Evolutionary conservation across 2,888 invertebrate genomes (phyloP), one percentile per base, ranked within the genome.

Genomic region (Hirtodrosophila duncani): DNA sequence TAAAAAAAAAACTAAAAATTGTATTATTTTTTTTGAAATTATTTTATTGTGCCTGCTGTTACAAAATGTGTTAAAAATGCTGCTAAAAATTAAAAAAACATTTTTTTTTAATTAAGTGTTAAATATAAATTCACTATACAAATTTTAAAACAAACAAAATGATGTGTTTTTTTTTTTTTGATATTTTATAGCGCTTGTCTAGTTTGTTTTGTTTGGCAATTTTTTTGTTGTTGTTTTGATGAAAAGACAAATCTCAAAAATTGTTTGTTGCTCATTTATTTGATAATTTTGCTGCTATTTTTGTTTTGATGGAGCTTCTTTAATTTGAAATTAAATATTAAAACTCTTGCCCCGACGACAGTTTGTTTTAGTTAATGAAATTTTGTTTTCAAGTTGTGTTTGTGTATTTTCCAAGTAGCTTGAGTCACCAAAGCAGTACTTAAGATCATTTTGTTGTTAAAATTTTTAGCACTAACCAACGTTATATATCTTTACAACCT

Each of bases 41-140:
- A 24, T 49, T 29, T 42, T 34, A 18, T 36, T 60, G 55, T 64
- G 63, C 56, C 42, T 66, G 67, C 48, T 36, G 51, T 44, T 71
- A 59, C 46, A 52, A 36, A 29, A 21, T 20, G 48, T 63, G 63
- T 50, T 38, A 34, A 31, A 17, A 39, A 21, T 34, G n/a, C 24
- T 37, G 20, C 16, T 10, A 11, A 13, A 27, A 33, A 14, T 14
- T 10, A 33, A 38, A 34, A 18, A 41, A 8, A 46, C 43, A 65
- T 36, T 20, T 36, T 55, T 52, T 52, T 44, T 55, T 55, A 45
- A 52, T 52, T n/a, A 16, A 52, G 57, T 53, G 53, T 36, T 53
- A n/a, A n/a, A n/a, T n/a, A n/a, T n/a, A n/a, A n/a, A n/a, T n/a
- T n/a, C n/a, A n/a, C n/a, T n/a, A n/a, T n/a, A n/a, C n/a, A n/a